Evolutionary conservation across 2,113 vertebrate species (phyloP).

Genomic region (Diphyllodes magnificus): DNA sequence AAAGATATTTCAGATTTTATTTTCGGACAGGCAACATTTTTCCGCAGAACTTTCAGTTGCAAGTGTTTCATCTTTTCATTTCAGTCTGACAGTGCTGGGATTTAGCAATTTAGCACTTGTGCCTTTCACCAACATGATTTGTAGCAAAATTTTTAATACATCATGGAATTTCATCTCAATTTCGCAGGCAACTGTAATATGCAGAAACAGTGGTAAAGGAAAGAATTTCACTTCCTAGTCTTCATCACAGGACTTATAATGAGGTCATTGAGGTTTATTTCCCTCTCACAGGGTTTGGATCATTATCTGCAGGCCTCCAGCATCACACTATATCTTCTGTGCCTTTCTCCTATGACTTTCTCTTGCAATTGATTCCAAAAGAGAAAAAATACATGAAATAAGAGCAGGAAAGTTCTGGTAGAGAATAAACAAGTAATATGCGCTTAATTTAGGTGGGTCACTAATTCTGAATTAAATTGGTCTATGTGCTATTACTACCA

Average conservation of each 20-base stretch:
- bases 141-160: not conserved
- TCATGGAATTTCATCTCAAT: not conserved
- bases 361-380: not conserved
- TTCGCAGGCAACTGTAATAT: not conserved
- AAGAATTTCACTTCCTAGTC: slow-evolving; percentile 9
- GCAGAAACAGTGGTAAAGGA: not conserved
- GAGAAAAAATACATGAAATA: not conserved
- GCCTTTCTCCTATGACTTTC: not conserved
- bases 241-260: not conserved
- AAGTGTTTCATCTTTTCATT: not conserved
- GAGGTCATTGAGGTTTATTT: not conserved
- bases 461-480: not conserved
- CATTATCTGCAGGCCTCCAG: not conserved
- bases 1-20: not conserved
- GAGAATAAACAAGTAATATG: not conserved
- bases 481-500: not conserved
- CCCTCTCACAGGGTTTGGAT: not conserved
- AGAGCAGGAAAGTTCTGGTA: not conserved
- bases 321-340: not conserved
- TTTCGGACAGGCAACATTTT: not conserved
- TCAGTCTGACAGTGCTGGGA: not conserved
- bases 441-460: not conserved
- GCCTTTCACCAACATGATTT: not conserved
- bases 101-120: not conserved
- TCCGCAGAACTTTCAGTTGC: not conserved